Conservation (phyloP, 2,113 vertebrate genomes). For the Tylochromis polylepis region DNA sequence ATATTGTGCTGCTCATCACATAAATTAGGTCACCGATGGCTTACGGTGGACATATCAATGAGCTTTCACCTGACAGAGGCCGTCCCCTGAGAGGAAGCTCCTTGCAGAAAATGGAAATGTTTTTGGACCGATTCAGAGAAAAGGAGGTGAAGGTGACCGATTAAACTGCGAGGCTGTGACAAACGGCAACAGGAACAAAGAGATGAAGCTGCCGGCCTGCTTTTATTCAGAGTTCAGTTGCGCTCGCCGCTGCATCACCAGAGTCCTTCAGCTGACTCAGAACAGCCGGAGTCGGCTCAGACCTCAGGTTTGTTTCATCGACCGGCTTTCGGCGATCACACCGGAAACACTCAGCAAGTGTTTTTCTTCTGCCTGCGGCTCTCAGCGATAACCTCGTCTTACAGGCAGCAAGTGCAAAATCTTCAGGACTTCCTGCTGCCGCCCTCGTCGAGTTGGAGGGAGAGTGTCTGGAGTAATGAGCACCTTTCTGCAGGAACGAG, state of each 20-base stretch:
- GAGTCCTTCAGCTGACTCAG: not conserved
- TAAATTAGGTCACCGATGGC: not conserved
- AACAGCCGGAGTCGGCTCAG: not conserved
- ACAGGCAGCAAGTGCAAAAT: not conserved
- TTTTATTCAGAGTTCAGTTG: not conserved
- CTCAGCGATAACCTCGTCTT: not conserved
- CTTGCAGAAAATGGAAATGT: not conserved
- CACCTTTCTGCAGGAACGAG: not conserved
- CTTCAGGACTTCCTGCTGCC: not conserved
- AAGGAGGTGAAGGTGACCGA: not conserved
- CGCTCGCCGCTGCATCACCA: not conserved
- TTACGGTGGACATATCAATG: not conserved
- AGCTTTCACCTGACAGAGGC: not conserved
- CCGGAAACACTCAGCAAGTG: not conserved
- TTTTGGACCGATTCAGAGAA: not conserved
- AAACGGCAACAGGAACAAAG: not conserved
- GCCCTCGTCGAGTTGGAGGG: not conserved
- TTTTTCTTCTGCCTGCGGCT: not conserved
- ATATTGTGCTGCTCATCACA: not conserved
- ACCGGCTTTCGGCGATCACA: not conserved
- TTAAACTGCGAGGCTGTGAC: not conserved
- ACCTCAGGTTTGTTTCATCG: not conserved
- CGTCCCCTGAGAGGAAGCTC: not conserved
- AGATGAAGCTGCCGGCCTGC: not conserved
- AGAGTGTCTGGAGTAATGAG: not conserved